Evolutionary conservation across 2,113 vertebrate species (phyloP).

Genomic region (Athene cunicularia): DNA sequence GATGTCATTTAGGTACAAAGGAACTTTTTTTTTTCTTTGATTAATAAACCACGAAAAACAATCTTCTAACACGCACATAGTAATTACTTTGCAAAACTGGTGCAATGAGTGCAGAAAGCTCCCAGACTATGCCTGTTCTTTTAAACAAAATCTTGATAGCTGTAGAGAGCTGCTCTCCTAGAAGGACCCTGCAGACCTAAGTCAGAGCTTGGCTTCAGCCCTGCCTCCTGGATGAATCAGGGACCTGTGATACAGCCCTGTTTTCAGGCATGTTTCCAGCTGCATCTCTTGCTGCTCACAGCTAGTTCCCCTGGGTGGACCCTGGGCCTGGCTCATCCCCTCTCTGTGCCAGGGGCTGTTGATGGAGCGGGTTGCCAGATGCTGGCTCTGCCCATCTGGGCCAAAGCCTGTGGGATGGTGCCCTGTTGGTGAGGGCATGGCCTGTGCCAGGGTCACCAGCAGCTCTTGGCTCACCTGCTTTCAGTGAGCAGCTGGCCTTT

Average conservation of each 20-base stretch:
- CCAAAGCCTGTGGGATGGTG: not conserved
- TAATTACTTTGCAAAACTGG: not conserved
- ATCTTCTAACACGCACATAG: not conserved
- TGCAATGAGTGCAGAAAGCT: not conserved
- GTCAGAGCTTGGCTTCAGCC: not conserved
- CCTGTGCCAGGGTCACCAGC: not conserved
- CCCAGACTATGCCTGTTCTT: not conserved
- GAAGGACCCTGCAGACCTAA: not conserved
- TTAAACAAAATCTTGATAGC: not conserved
- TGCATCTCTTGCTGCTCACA: not conserved
- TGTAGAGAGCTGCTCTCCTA: not conserved
- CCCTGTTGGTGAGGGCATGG: rapidly evolving
- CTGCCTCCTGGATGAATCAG: not conserved
- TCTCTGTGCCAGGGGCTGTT: not conserved
- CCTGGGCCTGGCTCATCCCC: not conserved
- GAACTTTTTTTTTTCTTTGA: not conserved
- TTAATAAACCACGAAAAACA: not conserved
- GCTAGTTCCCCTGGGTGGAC: not conserved
- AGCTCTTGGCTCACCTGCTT: not conserved
- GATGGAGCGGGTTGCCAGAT: not conserved
- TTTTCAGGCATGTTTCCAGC: not conserved
- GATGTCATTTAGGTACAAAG: not conserved
- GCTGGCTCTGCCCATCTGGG: not conserved
- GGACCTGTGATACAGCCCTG: not conserved
- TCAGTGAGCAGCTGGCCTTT: not conserved